Conservation (phyloP, 2,797 vertebrate species). For the Enteromius argenteus region DNA sequence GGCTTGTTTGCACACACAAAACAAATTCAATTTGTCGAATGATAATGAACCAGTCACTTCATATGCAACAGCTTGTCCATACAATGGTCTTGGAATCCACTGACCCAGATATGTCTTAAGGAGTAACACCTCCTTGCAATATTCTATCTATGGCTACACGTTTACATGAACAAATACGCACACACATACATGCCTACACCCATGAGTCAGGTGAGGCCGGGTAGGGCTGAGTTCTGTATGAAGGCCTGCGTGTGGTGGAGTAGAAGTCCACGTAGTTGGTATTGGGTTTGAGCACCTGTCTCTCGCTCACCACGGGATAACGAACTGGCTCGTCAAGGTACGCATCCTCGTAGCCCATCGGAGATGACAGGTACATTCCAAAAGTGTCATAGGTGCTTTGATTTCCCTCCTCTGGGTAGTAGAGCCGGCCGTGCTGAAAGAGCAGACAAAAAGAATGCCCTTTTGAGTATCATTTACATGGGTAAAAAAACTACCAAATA, state of each 20-base stretch:
- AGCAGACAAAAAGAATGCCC: not conserved
- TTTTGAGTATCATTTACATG: not conserved
- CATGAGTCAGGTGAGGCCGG: slow-evolving; percentile 97
- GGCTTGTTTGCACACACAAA: slow-evolving; percentile 23
- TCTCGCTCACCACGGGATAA: slow-evolving; percentile 82
- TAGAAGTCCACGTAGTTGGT: slow-evolving; percentile 99
- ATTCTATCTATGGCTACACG: slow-evolving; percentile 71
- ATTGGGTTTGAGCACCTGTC: slow-evolving; percentile 90
- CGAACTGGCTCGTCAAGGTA: slow-evolving; percentile 90
- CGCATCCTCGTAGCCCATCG: slow-evolving; percentile 90
- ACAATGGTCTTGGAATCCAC: slow-evolving; percentile 60
- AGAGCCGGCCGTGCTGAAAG: slow-evolving; percentile 87
- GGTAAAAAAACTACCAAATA: not conserved
- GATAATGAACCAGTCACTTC: slow-evolving; percentile 50
- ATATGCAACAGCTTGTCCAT: slow-evolving; percentile 50
- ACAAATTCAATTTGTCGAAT: slow-evolving; percentile 42
- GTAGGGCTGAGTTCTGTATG: slow-evolving; percentile 94
- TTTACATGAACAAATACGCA: slow-evolving; percentile 46
- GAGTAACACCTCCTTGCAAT: slow-evolving; percentile 40
- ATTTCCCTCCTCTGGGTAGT: slow-evolving; percentile 89
- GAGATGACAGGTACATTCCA: slow-evolving; percentile 92
- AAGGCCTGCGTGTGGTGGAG: slow-evolving; percentile 92
- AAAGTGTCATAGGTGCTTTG: slow-evolving; percentile 92
- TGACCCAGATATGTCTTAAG: slow-evolving; percentile 47
- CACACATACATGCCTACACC: slow-evolving; percentile 82